These are phyloP conservation scores for Chorisops tibialis DNA, from an alignment of 2,888 invertebrate species.

Conservation along the genomic window DNA sequence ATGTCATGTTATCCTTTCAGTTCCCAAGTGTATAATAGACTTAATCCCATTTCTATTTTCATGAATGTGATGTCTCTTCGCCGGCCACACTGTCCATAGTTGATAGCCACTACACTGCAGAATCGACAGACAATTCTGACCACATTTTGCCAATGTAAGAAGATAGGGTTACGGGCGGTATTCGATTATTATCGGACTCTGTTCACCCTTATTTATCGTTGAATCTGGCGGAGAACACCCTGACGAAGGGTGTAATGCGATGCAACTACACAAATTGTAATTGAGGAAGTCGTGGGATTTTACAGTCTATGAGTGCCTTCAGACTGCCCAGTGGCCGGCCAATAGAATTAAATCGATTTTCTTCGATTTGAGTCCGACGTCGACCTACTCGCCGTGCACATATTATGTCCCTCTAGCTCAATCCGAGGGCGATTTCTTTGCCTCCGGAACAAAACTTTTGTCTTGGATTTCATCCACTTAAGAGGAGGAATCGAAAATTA, in stretches of 20 bases:
- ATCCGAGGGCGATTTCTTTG: slow-evolving; percentile 10
- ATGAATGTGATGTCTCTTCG: neutral
- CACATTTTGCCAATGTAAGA: neutral
- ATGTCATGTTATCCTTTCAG: slow-evolving; percentile 21
- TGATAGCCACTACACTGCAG: neutral
- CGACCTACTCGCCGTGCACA: neutral
- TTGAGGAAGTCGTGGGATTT: slow-evolving; percentile 26
- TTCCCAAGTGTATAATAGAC: slow-evolving; percentile 19
- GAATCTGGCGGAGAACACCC: neutral
- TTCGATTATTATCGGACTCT: too few relatives aligned
- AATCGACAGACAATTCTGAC: neutral
- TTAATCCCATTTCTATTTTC: slow-evolving; percentile 25
- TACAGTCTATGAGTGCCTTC: slow-evolving; percentile 11
- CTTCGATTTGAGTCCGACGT: neutral
- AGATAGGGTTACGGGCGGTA: neutral
- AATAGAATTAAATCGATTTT: slow-evolving; percentile 21
- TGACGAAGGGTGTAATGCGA: slow-evolving; percentile 5
- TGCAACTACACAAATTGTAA: slow-evolving; percentile 18
- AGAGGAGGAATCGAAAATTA: slow-evolving; percentile 1
- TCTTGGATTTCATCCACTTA: slow-evolving; percentile 26
- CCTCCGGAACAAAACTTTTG: slow-evolving; percentile 6
- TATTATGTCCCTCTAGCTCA: neutral
- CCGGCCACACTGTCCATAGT: neutral
- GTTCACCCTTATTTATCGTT: neutral
- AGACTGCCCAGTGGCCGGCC: slow-evolving; percentile 7